These are phyloP conservation scores for Ctena decussata DNA, from an alignment of 2,888 invertebrate species.

Conservation along the genomic window DNA sequence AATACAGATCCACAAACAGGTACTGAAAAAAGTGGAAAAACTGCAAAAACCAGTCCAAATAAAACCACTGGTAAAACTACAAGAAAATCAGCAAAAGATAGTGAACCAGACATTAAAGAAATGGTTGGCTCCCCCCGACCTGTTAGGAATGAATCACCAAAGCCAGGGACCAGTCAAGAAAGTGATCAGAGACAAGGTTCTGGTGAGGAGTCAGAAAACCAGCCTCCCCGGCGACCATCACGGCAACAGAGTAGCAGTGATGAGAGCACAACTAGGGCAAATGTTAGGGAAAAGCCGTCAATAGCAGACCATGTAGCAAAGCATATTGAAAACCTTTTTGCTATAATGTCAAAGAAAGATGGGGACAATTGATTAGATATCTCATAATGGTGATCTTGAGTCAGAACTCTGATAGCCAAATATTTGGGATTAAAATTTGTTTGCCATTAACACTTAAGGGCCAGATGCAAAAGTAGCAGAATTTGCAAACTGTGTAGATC, in stretches of 20 bases:
- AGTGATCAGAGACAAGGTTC: constrained; percentile 30
- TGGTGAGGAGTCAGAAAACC: constrained; percentile 24
- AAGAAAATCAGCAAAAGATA: constrained; percentile 43
- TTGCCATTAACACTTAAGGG: no score
- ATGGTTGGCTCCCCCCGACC: constrained; percentile 62
- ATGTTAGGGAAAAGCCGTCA: constrained; percentile 72
- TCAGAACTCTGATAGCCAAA: no score
- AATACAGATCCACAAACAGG: neutral
- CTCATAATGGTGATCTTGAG: no score
- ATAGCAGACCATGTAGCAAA: constrained; percentile 79
- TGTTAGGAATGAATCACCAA: constrained; percentile 59
- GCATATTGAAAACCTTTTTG: constrained; percentile 79
- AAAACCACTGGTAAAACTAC: neutral
- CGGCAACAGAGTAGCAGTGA: constrained; percentile 34
- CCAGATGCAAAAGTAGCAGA: no score
- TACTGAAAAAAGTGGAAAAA: neutral
- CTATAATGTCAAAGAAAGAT: constrained; percentile 44
- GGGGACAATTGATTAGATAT: constrained; percentile 28
- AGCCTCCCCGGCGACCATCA: constrained; percentile 11
- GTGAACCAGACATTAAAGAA: constrained; percentile 57
- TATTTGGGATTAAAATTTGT: no score
- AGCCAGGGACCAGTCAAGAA: constrained; percentile 63
- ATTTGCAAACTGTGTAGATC: no score
- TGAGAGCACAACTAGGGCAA: constrained; percentile 38
- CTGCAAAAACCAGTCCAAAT: neutral